Conservation (phyloP, 2,113 vertebrate species). For the Manacus vitellinus region DNA sequence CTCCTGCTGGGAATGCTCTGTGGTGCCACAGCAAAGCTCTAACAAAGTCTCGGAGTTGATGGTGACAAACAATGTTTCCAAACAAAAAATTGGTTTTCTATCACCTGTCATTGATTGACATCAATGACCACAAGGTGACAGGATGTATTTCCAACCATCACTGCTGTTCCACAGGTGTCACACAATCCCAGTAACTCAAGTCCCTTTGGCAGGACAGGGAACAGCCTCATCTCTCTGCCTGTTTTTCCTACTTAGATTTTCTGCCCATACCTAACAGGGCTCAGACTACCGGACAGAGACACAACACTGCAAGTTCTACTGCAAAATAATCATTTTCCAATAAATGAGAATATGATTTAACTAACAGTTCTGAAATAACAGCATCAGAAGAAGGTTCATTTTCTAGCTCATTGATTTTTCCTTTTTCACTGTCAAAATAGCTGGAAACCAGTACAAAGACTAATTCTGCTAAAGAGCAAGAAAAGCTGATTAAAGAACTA, state of each 20-base stretch:
- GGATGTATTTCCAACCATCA: neutral
- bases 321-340: conserved; percentile 16
- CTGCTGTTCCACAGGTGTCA: rapidly evolving
- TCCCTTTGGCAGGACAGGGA: neutral
- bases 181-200: neutral
- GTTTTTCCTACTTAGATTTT: neutral
- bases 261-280: neutral
- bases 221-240: neutral
- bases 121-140: rapidly evolving
- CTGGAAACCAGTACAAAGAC: conserved; percentile 36
- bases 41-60: neutral
- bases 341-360: conserved; percentile 34
- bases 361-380: conserved; percentile 54
- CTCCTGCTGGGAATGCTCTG: neutral
- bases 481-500: conserved; percentile 55
- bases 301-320: neutral
- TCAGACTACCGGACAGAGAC: neutral
- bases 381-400: conserved; percentile 62
- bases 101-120: too few species aligned
- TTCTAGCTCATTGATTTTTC: conserved; percentile 53
- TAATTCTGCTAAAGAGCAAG: conserved; percentile 53
- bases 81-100: neutral
- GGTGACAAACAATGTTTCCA: neutral
- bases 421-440: conserved; percentile 52
- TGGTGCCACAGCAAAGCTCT: neutral